These are phyloP conservation scores for Ophiothrix spiculata DNA, from an alignment of 35 echinoderm and acorn worm species.

Conservation along the genomic window DNA sequence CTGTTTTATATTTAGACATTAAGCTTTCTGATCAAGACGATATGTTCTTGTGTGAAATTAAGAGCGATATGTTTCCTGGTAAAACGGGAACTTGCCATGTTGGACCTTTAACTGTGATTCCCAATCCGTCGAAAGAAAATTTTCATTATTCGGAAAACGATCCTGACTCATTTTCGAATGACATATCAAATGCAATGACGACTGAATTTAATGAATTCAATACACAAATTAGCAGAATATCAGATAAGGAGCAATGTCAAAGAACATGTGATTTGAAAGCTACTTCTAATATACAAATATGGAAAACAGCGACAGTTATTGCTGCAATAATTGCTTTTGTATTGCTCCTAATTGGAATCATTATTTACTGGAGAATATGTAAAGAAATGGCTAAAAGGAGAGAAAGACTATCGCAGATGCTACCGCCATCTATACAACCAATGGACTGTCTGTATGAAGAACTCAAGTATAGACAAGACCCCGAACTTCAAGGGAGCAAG, in stretches of 20 bases:
- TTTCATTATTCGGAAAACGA: not conserved
- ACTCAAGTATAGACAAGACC: not conserved
- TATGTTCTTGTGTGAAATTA: not conserved
- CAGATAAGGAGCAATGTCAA: not conserved
- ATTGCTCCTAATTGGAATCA: not conserved
- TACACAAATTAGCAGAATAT: not conserved
- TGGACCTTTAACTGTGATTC: not conserved
- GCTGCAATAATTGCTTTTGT: not conserved
- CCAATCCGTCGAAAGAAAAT: not conserved
- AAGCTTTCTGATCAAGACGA: not conserved
- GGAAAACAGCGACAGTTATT: not conserved
- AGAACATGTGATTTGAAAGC: not conserved
- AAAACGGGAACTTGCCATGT: not conserved
- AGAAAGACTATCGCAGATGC: not conserved
- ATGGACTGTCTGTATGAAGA: slow-evolving; percentile 6
- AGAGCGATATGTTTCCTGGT: not conserved
- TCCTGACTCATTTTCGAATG: too few species aligned
- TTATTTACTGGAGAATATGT: not conserved
- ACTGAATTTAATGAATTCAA: not conserved
- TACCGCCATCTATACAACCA: not conserved
- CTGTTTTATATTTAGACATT: not conserved
- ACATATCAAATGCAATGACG: too few species aligned
- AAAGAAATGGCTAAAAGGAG: not conserved
- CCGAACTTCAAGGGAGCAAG: not conserved
- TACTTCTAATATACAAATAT: not conserved